Conservation (phyloP, 2,113 vertebrate genomes). For the Prochilodus magdalenae region DNA sequence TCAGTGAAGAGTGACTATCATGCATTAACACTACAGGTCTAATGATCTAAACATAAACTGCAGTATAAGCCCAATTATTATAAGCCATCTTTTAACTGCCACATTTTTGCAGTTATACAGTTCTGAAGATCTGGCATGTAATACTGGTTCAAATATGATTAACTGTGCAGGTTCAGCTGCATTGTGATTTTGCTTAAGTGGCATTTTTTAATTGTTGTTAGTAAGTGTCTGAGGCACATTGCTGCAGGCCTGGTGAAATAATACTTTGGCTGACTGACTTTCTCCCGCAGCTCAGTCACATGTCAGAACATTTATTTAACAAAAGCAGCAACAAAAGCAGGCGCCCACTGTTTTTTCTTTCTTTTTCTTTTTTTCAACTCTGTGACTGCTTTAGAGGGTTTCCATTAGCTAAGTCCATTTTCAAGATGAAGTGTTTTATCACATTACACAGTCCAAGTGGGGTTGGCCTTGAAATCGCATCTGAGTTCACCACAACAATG, state of each 20-base stretch:
- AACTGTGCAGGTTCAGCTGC: slow-evolving; percentile 8
- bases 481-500: slow-evolving; percentile 64
- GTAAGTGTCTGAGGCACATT: slow-evolving; percentile 23
- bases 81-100: no score
- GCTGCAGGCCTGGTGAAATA: slow-evolving; percentile 46
- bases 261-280: slow-evolving; percentile 51
- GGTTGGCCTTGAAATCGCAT: slow-evolving; percentile 54
- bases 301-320: slow-evolving; percentile 42
- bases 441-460: slow-evolving; percentile 50
- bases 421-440: slow-evolving; percentile 62
- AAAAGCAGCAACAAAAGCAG: slow-evolving; percentile 41
- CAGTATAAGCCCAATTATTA: no score
- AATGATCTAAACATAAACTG: not conserved
- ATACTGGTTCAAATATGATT: not conserved
- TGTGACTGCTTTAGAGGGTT: slow-evolving; percentile 52
- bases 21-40: not conserved
- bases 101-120: not conserved
- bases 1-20: not conserved
- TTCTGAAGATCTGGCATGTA: not conserved
- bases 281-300: slow-evolving; percentile 50
- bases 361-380: not conserved
- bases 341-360: slow-evolving; percentile 19
- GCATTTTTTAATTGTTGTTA: slow-evolving; percentile 41
- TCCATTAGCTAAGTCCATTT: slow-evolving; percentile 63
- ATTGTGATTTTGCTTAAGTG: slow-evolving; percentile 17